A percentile compares a stretch with the other conserved stretches of the same genome.
Evolutionary conservation across 2,797 vertebrate species (phyloP).

Genomic region (Glossophaga mutica): DNA sequence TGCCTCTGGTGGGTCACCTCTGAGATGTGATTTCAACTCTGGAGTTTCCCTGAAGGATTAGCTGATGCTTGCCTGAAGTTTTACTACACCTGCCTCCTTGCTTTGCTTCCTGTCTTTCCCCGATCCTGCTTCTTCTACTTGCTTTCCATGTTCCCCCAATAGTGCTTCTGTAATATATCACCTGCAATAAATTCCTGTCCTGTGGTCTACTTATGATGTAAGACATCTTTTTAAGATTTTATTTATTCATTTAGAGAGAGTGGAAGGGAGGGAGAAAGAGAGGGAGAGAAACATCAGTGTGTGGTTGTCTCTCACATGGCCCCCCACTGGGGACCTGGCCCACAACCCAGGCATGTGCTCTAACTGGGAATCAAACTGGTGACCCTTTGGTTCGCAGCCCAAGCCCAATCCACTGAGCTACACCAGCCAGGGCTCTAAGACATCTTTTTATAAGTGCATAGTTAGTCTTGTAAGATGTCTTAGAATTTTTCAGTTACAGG

Average conservation of each 20-base stretch:
- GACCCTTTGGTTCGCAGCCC: no score
- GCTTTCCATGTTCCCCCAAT: background rate
- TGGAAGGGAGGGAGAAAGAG: no score
- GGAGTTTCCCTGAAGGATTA: background rate
- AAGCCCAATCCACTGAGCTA: no score
- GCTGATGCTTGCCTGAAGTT: background rate
- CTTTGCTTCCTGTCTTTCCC: background rate
- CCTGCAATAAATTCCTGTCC: background rate
- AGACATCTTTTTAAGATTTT: no score
- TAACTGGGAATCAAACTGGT: no score
- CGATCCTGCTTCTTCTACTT: background rate
- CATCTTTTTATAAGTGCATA: conserved; percentile 12
- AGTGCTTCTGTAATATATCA: background rate
- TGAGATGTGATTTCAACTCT: background rate
- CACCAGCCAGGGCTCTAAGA: no score
- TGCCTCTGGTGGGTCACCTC: background rate
- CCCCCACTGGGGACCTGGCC: no score
- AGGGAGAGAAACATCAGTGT: no score
- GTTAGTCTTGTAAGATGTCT: background rate
- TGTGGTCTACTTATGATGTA: background rate
- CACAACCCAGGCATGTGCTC: no score
- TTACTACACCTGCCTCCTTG: background rate
- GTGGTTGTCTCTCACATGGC: no score
- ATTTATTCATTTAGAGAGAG: no score
- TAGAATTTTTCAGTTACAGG: background rate